Evolutionary conservation across 2,797 vertebrate genomes (phyloP).

Genomic region (Urophycis tenuis): DNA sequence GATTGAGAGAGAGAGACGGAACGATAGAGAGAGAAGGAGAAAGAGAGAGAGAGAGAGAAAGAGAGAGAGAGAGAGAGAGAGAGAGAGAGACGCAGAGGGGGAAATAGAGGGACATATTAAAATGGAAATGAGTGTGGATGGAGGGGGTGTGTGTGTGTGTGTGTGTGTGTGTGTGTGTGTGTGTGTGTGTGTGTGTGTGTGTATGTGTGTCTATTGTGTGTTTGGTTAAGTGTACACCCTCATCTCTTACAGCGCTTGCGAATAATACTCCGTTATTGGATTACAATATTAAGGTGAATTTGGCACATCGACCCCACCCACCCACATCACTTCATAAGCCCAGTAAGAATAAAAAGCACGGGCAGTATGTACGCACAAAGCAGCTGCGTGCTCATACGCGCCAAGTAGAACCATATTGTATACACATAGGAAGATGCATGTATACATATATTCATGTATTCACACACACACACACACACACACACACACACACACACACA

Average conservation of each 20-base stretch:
- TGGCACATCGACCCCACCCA: neutral
- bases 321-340: slow-evolving; percentile 12
- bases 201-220: slow-evolving; percentile 16
- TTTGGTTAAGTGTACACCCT: slow-evolving; percentile 5
- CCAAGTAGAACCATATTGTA: neutral
- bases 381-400: slow-evolving; percentile 5
- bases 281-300: neutral
- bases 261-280: neutral
- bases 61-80: slow-evolving; percentile 35
- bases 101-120: slow-evolving; percentile 45
- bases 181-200: neutral
- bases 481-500: neutral
- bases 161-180: too few relatives aligned
- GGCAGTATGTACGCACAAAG: neutral
- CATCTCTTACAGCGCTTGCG: neutral
- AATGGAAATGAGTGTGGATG: slow-evolving; percentile 45
- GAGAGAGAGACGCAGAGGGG: slow-evolving; percentile 36
- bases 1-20: slow-evolving; percentile 32
- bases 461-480: slow-evolving; percentile 11
- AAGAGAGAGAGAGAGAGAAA: slow-evolving; percentile 38
- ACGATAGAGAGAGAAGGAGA: slow-evolving; percentile 38
- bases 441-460: neutral
- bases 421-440: neutral
- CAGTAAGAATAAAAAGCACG: neutral
- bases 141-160: neutral